Evolutionary conservation across 2,888 invertebrate genomes (phyloP), one percentile per base, ranked within the genome.

Genomic region (Drosophila ustulata): DNA sequence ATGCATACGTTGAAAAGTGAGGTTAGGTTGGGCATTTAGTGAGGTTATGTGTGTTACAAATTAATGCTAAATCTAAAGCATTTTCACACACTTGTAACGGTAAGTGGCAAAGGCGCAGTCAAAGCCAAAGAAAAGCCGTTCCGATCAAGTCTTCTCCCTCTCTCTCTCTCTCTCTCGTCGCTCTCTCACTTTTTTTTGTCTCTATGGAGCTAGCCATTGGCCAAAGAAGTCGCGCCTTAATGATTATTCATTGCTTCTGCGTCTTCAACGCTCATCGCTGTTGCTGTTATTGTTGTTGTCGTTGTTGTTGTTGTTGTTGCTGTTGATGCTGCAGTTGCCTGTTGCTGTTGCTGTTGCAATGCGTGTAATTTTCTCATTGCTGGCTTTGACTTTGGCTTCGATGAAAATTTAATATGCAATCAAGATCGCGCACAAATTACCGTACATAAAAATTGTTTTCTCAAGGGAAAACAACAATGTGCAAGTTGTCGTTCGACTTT

Each of bases 311-410:
- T 41, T 28, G 11, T 34, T 47, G 39, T 13, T 32, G 23, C 32
- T 37, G 30, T 23, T 66, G 23, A 26, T 37, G 30, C 13, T 66
- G 80, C 58, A 62, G 76, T 11, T 61, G 61, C 39, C 13, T 55
- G 64, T n/a, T 66, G 66, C 62, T 65, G 77, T 50, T 80, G 57
- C 67, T 69, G 59, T 55, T 57, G 84, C 69, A 76, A 86, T 85
- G 88, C 85, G 85, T 88, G 85, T 86, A 85, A 88, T 85, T 85
- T 88, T 85, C 85, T 88, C 88, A 85, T 81, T 84, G 88, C 86
- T 73, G 75, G 77, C 75, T 76, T 73, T 73, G 77, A 73, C 77
- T 76, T 76, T 73, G 75, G 73, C 77, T 76, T 76, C 75, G 76
- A 76, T 77, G 76, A 76, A 82, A 80, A 83, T 86, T 88, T 88